phyloP scores from a whole-genome alignment of 2,113 vertebrate species.

The Tichodroma muraria region DNA sequence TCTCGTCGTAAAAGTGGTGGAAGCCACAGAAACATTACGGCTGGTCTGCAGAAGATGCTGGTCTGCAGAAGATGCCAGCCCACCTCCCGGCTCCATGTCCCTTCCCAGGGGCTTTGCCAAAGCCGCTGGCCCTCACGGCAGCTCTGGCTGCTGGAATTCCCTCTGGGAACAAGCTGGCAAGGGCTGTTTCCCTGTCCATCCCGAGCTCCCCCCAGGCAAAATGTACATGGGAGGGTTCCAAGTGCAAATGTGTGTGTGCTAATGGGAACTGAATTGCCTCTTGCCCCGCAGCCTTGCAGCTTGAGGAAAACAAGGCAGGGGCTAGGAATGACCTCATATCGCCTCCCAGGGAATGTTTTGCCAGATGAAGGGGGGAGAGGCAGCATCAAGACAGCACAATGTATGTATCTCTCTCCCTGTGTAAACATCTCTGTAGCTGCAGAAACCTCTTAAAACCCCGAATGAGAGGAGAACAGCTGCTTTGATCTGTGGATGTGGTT shows the following conservation, averaged over 20 bases:
- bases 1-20: slow-evolving; percentile 22
- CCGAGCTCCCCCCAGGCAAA: background rate
- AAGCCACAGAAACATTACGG: background rate
- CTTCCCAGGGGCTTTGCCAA: background rate
- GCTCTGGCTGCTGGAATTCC: background rate
- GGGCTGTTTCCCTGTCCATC: background rate
- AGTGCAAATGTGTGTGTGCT: slow-evolving; percentile 37
- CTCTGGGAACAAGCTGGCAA: background rate
- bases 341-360: slow-evolving; percentile 57
- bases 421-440: slow-evolving; percentile 61
- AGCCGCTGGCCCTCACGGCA: background rate
- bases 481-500: slow-evolving; percentile 65
- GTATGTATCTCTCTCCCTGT: slow-evolving; percentile 52
- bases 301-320: slow-evolving; percentile 56
- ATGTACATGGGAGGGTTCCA: background rate
- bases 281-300: slow-evolving; percentile 38
- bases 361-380: slow-evolving; percentile 48
- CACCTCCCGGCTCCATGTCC: background rate
- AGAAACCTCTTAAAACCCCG: slow-evolving; percentile 57
- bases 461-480: slow-evolving; percentile 37
- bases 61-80: background rate
- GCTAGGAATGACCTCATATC: slow-evolving; percentile 49
- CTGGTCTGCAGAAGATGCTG: background rate
- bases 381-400: slow-evolving; percentile 49
- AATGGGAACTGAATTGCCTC: slow-evolving; percentile 55